phyloP scores from a whole-genome alignment of 2,797 vertebrate genomes.

The Malacoraja senta region DNA sequence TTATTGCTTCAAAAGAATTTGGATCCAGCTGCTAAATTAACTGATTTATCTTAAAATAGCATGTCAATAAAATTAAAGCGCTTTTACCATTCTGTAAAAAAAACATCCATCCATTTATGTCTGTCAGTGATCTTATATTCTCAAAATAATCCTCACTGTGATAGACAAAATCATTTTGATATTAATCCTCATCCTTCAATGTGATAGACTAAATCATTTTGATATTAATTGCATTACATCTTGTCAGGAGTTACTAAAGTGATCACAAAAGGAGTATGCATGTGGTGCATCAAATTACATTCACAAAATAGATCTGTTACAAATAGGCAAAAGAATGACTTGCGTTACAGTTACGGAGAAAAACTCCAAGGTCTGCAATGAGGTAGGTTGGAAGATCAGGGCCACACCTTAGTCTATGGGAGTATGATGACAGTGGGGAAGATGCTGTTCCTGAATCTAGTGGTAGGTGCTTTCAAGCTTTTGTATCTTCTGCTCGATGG shows the following conservation, averaged over 20 bases:
- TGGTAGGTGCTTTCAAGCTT: too few relatives aligned
- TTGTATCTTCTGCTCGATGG: too few relatives aligned
- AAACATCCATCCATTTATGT: background rate
- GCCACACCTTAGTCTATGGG: too few relatives aligned
- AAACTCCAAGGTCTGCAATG: too few relatives aligned
- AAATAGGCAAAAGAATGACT: background rate
- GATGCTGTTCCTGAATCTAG: too few relatives aligned
- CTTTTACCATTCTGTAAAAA: background rate
- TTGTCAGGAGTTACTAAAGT: background rate
- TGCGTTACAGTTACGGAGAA: background rate
- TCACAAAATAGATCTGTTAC: background rate
- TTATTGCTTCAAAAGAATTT: conserved; percentile 30
- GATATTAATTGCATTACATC: background rate
- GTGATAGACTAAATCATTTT: background rate
- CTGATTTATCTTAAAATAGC: conserved; percentile 8
- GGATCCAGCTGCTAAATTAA: conserved; percentile 28
- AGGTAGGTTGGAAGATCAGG: too few relatives aligned
- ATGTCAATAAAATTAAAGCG: conserved; percentile 14
- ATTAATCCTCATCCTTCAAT: too few relatives aligned
- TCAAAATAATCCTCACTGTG: background rate
- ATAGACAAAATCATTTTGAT: background rate
- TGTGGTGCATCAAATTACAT: background rate
- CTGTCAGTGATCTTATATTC: background rate
- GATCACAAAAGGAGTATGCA: background rate
- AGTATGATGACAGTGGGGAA: too few relatives aligned